Conservation (phyloP, 2,888 invertebrate genomes). For the Lasioglossum lativentre region DNA sequence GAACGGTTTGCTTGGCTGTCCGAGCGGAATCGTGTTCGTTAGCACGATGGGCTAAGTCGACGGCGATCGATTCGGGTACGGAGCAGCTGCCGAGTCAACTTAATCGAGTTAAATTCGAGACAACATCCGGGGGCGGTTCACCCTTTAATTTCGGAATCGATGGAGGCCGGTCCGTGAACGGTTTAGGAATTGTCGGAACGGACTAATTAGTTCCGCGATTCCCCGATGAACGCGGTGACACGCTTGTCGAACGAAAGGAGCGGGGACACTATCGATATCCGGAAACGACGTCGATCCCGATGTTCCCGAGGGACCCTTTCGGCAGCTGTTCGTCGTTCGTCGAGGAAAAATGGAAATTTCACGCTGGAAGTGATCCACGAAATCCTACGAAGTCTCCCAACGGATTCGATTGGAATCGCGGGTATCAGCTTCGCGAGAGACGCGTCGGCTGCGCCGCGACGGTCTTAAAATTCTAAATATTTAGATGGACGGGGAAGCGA, state of each 20-base stretch:
- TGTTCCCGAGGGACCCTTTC: not conserved
- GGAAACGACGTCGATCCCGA: too few species aligned
- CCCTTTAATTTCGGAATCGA: not conserved
- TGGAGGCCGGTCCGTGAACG: not conserved
- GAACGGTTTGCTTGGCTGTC: not conserved
- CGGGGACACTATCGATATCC: not conserved
- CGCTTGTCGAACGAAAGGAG: not conserved
- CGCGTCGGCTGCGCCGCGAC: not conserved
- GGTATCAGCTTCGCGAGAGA: not conserved
- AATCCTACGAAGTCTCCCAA: not conserved
- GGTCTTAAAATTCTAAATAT: constrained; percentile 11
- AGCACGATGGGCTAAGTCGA: not conserved
- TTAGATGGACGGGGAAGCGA: constrained; percentile 5
- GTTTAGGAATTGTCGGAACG: not conserved
- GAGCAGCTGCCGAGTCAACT: not conserved
- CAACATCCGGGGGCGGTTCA: not conserved
- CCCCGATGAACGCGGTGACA: not conserved
- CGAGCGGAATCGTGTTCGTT: not conserved
- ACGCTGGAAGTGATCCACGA: not conserved
- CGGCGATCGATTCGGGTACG: not conserved
- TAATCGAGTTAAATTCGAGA: not conserved
- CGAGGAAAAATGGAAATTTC: not conserved
- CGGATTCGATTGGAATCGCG: not conserved
- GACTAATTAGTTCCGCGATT: constrained; percentile 4
- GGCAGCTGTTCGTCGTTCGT: not conserved